These are phyloP conservation scores for Eupeodes latifasciatus DNA, from an alignment of 2,888 invertebrate genomes.

Conservation along the genomic window DNA sequence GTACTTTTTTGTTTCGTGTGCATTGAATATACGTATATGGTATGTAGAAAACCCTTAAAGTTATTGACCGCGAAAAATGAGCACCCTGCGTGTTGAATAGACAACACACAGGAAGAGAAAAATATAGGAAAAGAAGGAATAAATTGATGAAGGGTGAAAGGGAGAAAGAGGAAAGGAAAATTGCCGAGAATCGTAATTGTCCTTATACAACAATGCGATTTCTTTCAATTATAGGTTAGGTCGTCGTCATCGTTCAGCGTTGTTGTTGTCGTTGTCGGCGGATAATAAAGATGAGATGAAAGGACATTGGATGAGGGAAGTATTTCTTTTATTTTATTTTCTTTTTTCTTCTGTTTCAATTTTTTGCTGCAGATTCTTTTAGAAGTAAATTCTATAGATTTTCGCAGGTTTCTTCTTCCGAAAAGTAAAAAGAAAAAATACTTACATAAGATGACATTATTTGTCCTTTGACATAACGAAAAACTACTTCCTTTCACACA, in stretches of 20 bases:
- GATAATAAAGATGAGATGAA: conserved; percentile 60
- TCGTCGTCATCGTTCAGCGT: neutral
- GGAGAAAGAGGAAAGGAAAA: conserved; percentile 23
- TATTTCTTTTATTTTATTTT: neutral
- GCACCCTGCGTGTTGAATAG: conserved; percentile 57
- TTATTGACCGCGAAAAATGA: conserved; percentile 71
- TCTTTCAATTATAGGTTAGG: conserved; percentile 60
- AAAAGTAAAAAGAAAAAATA: neutral
- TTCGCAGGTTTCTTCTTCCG: conserved; percentile 38
- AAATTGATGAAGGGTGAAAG: neutral
- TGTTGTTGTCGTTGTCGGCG: conserved; percentile 30
- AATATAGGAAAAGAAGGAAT: conserved; percentile 10
- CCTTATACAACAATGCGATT: conserved; percentile 72
- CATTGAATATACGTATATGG: neutral
- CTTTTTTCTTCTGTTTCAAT: conserved; percentile 7
- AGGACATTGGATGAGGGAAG: conserved; percentile 44
- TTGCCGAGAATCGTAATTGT: conserved; percentile 60
- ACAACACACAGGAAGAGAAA: conserved; percentile 34
- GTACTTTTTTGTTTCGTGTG: conserved; percentile 7
- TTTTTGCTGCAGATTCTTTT: conserved; percentile 1
- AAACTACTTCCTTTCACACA: conserved; percentile 22
- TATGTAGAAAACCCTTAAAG: conserved; percentile 53
- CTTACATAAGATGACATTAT: conserved; percentile 64
- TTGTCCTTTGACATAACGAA: conserved; percentile 58
- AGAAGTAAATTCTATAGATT: conserved; percentile 49